These are phyloP conservation scores for Lontra canadensis DNA, from an alignment of 2,113 vertebrate species.

Conservation along the genomic window DNA sequence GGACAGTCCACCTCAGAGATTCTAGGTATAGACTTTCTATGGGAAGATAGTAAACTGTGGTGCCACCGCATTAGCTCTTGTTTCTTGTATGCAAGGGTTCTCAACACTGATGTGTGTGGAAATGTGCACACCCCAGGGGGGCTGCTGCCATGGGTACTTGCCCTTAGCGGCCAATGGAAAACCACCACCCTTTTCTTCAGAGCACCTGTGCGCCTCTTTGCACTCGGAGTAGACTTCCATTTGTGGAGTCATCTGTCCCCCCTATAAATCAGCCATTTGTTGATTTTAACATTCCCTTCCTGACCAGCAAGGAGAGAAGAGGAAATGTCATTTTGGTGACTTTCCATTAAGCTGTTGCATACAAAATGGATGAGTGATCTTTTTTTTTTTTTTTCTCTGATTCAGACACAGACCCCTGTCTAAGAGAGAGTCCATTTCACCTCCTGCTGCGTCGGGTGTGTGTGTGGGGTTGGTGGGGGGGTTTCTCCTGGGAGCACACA, in stretches of 20 bases:
- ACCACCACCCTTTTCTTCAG: background rate
- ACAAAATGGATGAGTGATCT: constrained; percentile 41
- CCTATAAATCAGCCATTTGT: background rate
- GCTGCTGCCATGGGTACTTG: background rate
- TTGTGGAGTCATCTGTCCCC: background rate
- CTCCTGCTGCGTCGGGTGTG: background rate
- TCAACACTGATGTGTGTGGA: too few species aligned
- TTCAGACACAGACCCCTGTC: background rate
- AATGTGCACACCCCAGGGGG: accelerated
- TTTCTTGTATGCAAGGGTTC: background rate
- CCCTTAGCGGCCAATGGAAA: background rate
- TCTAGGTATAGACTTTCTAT: background rate
- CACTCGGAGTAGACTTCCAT: background rate
- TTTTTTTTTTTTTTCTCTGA: background rate
- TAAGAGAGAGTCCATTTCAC: background rate
- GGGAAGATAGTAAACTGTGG: too few species aligned
- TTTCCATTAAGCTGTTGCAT: background rate
- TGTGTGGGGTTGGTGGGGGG: background rate
- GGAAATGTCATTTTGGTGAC: constrained; percentile 46
- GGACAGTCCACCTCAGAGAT: background rate
- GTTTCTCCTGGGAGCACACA: background rate
- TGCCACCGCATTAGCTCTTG: background rate
- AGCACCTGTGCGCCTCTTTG: background rate
- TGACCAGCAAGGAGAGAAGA: constrained; percentile 18
- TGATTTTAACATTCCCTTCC: background rate